Conservation (phyloP, 2,888 invertebrate species). For the Cryptophagus acutangulus region DNA sequence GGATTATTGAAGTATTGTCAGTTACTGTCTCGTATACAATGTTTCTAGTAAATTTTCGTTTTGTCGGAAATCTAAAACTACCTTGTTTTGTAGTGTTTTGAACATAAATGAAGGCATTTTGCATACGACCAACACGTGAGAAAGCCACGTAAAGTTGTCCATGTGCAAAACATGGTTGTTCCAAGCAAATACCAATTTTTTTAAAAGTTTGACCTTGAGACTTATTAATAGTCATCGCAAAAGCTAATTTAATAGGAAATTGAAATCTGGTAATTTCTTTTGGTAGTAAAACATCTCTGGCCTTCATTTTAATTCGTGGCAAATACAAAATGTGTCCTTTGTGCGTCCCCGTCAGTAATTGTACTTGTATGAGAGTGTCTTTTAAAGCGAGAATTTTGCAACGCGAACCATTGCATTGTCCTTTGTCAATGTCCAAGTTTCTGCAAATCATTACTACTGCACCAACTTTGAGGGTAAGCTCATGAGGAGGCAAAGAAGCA, state of each 20-base stretch:
- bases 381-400: conserved; percentile 5
- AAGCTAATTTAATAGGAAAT: conserved; percentile 25
- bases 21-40: no score
- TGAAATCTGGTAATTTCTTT: conserved; percentile 16
- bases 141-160: conserved; percentile 26
- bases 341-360: conserved; percentile 9
- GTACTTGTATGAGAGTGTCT: conserved; percentile 4
- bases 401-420: conserved; percentile 27
- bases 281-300: conserved; percentile 16
- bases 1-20: no score
- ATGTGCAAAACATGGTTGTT: conserved; percentile 21
- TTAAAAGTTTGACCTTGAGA: conserved; percentile 24
- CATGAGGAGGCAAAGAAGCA: conserved; percentile 27
- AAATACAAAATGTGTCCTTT: conserved; percentile 14
- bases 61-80: no score
- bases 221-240: conserved; percentile 28
- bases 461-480: conserved; percentile 23
- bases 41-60: no score
- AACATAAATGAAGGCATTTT: no score
- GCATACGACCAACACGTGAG: conserved; percentile 19
- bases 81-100: no score
- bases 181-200: conserved; percentile 19
- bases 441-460: conserved; percentile 25
- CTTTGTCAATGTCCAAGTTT: conserved; percentile 22
- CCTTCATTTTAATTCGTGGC: conserved; percentile 13